Base-by-base conservation (phyloP, 2,888 invertebrate species). In the Agrochola macilenta region DNA sequence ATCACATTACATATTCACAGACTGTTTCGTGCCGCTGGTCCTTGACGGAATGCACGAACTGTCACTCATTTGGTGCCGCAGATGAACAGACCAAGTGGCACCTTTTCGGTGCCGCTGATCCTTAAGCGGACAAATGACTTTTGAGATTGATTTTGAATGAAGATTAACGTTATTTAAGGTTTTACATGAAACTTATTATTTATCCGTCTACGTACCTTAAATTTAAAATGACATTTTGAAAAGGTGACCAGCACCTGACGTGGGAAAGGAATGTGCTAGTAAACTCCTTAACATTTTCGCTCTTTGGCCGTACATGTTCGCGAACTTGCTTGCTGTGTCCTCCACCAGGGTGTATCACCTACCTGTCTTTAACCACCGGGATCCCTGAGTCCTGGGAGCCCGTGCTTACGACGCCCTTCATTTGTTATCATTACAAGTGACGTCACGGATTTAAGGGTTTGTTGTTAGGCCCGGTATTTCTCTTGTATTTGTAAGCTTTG, bases 351-450 rank as follows among this genome's bases (percentile, higher is more conserved):
- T 9, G 60, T 65, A 30, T 30, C n/a, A 49, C 2, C 12, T 84
- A 84, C 84, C 84, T 84, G 84, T 86, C 71, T 87, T 88, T 88
- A 86, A 86, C 88, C 84, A 87, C 76, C 76, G 84, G 83, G 81
- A 87, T 89, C 90, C 85, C 86, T 74, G 81, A 84, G 78, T 83
- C 87, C 89, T 82, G 87, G 69, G 84, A 86, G 77, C 83, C 88
- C 79, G 74, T 81, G 79, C 86, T 86, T 79, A 84, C 86, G 83
- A 83, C 85, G 80, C 81, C 90, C 85, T 87, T 89, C 92, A 91
- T 92, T 92, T 90, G 90, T 92, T 92, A 92, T 92, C 92, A 90
- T 92, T 92, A 92, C 88, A 52, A 66, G 71, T 74, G 83, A 81
- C 85, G 78, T 77, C 88, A 64, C 71, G 80, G 83, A 79, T 78